phyloP scores from a whole-genome alignment of 1,140 invertebrate species.

The Rhyzopertha dominica region DNA sequence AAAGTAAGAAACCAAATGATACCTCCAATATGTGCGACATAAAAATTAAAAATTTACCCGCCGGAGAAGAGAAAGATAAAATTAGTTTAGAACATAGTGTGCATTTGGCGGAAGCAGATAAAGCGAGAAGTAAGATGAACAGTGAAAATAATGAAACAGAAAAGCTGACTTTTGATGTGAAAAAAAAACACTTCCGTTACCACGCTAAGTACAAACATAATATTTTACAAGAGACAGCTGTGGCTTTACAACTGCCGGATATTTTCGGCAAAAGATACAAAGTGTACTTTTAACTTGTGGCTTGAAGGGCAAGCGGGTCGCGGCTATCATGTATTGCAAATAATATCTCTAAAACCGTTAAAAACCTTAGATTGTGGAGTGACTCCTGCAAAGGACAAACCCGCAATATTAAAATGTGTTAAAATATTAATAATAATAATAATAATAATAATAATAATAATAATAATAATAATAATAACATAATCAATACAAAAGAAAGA shows the following conservation, averaged over 20 bases:
- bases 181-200: conserved; percentile 5
- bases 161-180: background rate
- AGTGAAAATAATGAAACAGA: conserved; percentile 2
- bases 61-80: conserved; percentile 3
- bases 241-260: conserved; percentile 3
- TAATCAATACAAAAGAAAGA: no score
- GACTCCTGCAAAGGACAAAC: conserved; percentile 1
- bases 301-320: conserved; percentile 3
- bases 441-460: no score
- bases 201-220: conserved; percentile 6
- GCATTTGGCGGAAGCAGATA: conserved; percentile 4
- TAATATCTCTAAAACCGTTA: conserved; percentile 7
- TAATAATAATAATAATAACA: no score
- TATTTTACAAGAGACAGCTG: conserved; percentile 5
- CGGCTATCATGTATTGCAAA: conserved; percentile 4
- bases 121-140: conserved; percentile 2
- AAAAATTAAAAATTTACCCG: conserved; percentile 1
- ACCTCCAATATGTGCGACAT: conserved; percentile 3
- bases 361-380: conserved; percentile 3
- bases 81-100: conserved; percentile 2
- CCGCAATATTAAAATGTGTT: background rate
- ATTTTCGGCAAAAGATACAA: background rate
- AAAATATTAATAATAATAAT: no score
- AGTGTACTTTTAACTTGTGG: conserved; percentile 5
- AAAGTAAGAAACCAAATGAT: no score